Conservation (phyloP, 2,888 invertebrate species). For the Orthosia gracilis region DNA sequence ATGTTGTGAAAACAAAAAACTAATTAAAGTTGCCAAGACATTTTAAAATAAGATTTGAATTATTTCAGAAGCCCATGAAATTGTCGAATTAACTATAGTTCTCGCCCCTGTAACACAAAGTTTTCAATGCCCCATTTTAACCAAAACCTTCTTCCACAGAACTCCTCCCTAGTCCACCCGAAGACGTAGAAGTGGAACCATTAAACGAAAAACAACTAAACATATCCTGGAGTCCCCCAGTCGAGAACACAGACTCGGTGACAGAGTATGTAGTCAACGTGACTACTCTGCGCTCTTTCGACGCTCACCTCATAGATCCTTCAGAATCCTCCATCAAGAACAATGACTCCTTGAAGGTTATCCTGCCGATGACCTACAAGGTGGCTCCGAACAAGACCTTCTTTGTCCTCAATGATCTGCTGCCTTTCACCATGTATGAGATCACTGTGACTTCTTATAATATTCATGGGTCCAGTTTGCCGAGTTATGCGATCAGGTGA, state of each 20-base stretch:
- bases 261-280: conserved; percentile 94
- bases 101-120: too few relatives aligned
- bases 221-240: conserved; percentile 93
- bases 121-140: too few relatives aligned
- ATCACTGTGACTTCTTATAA: conserved; percentile 94
- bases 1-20: too few relatives aligned
- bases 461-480: conserved; percentile 94
- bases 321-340: conserved; percentile 83
- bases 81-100: too few relatives aligned
- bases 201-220: conserved; percentile 94
- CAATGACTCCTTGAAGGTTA: conserved; percentile 73
- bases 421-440: conserved; percentile 96
- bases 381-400: conserved; percentile 92
- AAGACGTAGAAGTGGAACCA: conserved; percentile 93
- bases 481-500: conserved; percentile 93
- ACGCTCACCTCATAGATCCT: conserved; percentile 90
- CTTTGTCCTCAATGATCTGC: conserved; percentile 92
- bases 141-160: conserved; percentile 82
- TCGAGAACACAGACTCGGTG: conserved; percentile 92
- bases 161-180: conserved; percentile 94
- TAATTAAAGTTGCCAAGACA: too few relatives aligned
- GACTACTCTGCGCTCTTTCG: conserved; percentile 93
- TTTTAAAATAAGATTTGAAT: too few relatives aligned
- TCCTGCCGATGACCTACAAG: conserved; percentile 85
- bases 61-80: too few relatives aligned